Evolutionary conservation across 2,113 vertebrate species (phyloP), one percentile per base, ranked within the genome.

Genomic region (Dunckerocampus dactyliophorus): DNA sequence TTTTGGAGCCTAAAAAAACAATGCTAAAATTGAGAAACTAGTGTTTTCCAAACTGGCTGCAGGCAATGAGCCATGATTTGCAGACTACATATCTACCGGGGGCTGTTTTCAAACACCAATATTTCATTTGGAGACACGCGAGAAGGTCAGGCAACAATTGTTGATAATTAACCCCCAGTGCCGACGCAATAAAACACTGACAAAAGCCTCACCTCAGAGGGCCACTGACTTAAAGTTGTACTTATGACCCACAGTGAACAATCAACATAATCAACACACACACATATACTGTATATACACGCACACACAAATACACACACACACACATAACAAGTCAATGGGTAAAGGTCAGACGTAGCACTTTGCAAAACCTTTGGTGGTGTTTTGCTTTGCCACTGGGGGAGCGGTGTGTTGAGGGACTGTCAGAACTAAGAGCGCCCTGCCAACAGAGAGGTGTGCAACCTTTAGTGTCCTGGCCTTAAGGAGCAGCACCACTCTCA

Each of bases 381-480:
- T 58, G 69, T 76, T 79, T 72, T 59, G 75, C 80, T 73, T 75
- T 15, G 81, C 83, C 76, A 74, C 63, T 57, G 80, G 66, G 76
- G 76, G 72, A 74, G 84, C 68, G 46, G 47, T 47, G 60, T 72
- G 62, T 67, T 85, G 81, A 84, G 86, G 81, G 84, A 81, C 83
- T 89, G 88, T 89, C 88, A 90, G 79, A 81, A 82, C 57, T 56
- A 67, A 67, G 75, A 72, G 72, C 70, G 71, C 72, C 71, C 69
- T 83, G 81, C 80, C 71, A 80, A 58, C 73, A 68, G n/a, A 81
- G 76, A 84, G 70, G 82, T 70, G 65, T 67, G 69, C 85, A 88
- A 89, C 90, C 90, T 90, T 89, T 88, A 84, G 80, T 89, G 83
- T 82, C 82, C 69, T 65, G 81, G 72, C 75, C 75, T 79, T 79